Conservation (phyloP, 2,113 vertebrate genomes). For the Crocuta crocuta region DNA sequence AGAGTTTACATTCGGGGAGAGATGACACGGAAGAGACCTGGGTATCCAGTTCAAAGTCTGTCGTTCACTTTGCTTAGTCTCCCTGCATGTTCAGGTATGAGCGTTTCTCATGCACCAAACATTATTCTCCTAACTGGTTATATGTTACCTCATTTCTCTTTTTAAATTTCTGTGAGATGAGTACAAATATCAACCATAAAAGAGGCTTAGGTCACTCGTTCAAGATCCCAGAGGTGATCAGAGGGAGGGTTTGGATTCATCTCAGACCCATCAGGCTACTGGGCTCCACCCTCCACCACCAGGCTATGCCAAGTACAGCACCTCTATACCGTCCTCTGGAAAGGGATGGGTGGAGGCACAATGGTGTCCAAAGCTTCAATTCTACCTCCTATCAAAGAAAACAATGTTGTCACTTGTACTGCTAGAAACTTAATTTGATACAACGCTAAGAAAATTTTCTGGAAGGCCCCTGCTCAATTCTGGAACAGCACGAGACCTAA, state of each 20-base stretch:
- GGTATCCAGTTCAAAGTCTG: background rate
- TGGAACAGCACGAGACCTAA: background rate
- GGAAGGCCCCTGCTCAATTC: background rate
- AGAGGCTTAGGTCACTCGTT: background rate
- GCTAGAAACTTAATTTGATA: constrained; percentile 6
- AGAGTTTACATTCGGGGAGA: background rate
- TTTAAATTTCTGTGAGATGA: background rate
- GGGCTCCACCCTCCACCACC: background rate
- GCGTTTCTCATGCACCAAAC: background rate
- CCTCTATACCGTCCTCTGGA: background rate
- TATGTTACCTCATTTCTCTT: background rate
- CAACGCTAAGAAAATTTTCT: background rate
- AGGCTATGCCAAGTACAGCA: too few relatives aligned
- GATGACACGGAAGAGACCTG: background rate
- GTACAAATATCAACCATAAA: background rate
- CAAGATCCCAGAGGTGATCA: background rate
- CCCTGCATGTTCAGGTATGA: background rate
- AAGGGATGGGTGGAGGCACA: background rate
- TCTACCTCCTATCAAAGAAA: background rate
- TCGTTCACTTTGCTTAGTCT: background rate
- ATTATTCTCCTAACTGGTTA: background rate
- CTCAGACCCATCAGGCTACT: background rate
- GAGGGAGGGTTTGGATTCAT: background rate
- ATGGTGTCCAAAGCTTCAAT: background rate
- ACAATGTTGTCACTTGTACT: background rate